Evolutionary conservation across 2,888 invertebrate genomes (phyloP).

Genomic region (Drosophila ezoana): DNA sequence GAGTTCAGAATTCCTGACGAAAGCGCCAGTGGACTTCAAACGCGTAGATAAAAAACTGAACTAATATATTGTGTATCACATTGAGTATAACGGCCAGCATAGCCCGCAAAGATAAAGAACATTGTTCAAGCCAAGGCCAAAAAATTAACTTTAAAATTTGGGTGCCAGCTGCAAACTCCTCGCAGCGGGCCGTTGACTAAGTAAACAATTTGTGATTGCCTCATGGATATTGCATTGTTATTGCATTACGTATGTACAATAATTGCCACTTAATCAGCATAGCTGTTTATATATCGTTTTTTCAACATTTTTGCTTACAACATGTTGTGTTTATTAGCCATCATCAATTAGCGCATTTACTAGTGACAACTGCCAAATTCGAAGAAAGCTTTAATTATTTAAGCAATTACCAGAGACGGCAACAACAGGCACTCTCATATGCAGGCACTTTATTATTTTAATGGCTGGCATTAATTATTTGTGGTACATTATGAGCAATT

Average conservation of each 20-base stretch:
- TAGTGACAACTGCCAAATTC: conserved; percentile 46
- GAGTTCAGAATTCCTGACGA: too few species aligned
- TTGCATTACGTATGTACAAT: conserved; percentile 59
- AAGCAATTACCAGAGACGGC: conserved; percentile 42
- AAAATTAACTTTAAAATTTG: conserved; percentile 40
- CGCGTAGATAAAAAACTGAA: too few species aligned
- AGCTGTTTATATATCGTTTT: conserved; percentile 18
- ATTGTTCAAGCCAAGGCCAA: too few species aligned
- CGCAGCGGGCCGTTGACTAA: conserved; percentile 6
- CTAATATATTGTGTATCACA: too few species aligned
- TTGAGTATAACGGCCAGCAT: too few species aligned
- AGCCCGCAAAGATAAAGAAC: too few species aligned
- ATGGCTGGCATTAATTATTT: conserved; percentile 75
- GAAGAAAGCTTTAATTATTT: conserved; percentile 53
- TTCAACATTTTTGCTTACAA: too few species aligned
- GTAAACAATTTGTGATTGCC: conserved; percentile 46
- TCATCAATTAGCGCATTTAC: conserved; percentile 33
- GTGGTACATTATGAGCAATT: conserved; percentile 72
- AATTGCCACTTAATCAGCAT: conserved; percentile 60
- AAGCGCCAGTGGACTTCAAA: too few species aligned
- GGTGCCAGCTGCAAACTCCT: conserved; percentile 39
- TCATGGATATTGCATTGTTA: conserved; percentile 38
- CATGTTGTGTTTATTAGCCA: conserved; percentile 25
- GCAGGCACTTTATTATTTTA: conserved; percentile 68
- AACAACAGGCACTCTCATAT: conserved; percentile 25